Conservation (phyloP, 2,113 vertebrate genomes). For the Burhinus bistriatus region DNA sequence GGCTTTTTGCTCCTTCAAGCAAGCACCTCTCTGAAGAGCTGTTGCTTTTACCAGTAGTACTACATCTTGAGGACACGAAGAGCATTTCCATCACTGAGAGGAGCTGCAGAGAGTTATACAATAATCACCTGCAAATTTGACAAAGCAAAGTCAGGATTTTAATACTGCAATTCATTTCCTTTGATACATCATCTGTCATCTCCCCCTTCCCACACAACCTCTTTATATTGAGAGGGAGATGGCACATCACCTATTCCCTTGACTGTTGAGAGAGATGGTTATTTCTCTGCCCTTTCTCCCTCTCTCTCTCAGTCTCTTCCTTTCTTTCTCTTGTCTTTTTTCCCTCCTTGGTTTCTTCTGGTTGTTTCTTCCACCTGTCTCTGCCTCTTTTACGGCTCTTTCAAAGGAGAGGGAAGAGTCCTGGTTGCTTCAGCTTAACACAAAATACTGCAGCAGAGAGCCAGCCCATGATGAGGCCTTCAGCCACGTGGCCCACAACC, state of each 20-base stretch:
- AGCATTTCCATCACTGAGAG: conserved; percentile 50
- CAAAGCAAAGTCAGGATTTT: conserved; percentile 51
- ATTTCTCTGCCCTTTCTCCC: not conserved
- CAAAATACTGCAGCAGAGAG: not conserved
- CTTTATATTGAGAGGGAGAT: conserved; percentile 12
- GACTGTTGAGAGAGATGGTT: not conserved
- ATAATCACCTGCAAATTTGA: conserved; percentile 58
- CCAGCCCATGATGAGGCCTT: not conserved
- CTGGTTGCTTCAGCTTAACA: not conserved
- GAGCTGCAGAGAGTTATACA: conserved; percentile 24
- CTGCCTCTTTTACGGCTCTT: not conserved
- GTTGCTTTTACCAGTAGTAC: conserved; percentile 20
- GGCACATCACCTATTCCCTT: conserved; percentile 2
- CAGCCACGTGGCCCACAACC: fast-evolving
- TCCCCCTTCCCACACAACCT: conserved; percentile 38
- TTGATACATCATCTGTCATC: conserved; percentile 57
- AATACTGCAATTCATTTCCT: conserved; percentile 58
- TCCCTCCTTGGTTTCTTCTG: not conserved
- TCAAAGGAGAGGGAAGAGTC: not conserved
- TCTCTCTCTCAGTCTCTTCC: not conserved
- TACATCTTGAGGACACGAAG: conserved; percentile 32
- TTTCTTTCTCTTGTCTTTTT: not conserved
- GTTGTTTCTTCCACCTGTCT: not conserved
- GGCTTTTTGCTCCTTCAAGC: not conserved
- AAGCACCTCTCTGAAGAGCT: conserved; percentile 4